Conservation (phyloP, 2,797 vertebrate species). For the Oreochromis mossambicus region DNA sequence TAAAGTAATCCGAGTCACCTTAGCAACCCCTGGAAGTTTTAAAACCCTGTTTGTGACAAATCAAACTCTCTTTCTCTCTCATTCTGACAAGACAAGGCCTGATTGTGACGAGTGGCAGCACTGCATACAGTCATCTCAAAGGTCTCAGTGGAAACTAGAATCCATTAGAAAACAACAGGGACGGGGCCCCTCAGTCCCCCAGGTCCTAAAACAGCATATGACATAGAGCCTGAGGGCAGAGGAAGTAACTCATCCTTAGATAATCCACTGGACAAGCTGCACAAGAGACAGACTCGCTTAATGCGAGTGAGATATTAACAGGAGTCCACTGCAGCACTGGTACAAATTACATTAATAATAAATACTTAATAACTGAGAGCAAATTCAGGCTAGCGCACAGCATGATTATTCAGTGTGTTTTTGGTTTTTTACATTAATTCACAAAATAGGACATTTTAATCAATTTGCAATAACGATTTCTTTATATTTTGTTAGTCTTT, state of each 20-base stretch:
- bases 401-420: not conserved
- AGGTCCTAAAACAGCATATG: slow-evolving; percentile 57
- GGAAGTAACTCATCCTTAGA: slow-evolving; percentile 38
- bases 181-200: slow-evolving; percentile 4
- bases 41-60: not conserved
- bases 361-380: not conserved
- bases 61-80: not conserved
- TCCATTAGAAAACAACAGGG: slow-evolving; percentile 63
- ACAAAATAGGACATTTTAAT: not conserved
- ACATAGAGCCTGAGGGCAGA: slow-evolving; percentile 54
- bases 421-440: not conserved
- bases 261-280: slow-evolving; percentile 49
- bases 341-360: not conserved
- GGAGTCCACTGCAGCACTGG: not conserved
- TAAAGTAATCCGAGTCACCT: not conserved
- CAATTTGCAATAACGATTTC: not conserved
- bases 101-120: not conserved
- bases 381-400: not conserved
- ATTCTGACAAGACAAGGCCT: not conserved
- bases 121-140: not conserved
- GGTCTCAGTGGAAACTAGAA: slow-evolving; percentile 1
- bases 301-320: not conserved
- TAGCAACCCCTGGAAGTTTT: not conserved
- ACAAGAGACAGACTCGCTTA: slow-evolving; percentile 14
- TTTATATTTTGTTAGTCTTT: not conserved